Evolutionary conservation across 1,140 invertebrate genomes (phyloP).

Genomic region (Cotesia vestalis): DNA sequence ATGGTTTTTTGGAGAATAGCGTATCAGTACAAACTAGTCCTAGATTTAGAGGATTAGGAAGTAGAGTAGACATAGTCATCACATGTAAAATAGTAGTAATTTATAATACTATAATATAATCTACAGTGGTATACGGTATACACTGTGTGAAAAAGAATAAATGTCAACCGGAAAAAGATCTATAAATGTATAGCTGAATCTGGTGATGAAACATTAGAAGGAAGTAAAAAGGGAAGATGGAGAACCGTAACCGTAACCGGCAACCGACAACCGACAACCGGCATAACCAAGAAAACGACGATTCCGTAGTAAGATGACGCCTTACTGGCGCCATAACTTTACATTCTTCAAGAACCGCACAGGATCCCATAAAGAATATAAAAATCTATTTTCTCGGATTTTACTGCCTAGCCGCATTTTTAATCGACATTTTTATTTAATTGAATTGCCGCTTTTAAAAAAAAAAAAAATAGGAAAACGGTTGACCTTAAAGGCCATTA

Average conservation of each 20-base stretch:
- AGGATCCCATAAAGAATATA: slow-evolving; percentile 37
- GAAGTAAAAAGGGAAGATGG: slow-evolving; percentile 17
- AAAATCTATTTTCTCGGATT: slow-evolving; percentile 41
- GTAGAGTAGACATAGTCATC: too few relatives aligned
- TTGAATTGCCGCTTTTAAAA: too few relatives aligned
- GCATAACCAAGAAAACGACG: slow-evolving; percentile 51
- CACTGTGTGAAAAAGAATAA: slow-evolving; percentile 41
- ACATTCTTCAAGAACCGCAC: slow-evolving; percentile 35
- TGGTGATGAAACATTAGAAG: slow-evolving; percentile 7
- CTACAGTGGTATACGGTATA: slow-evolving; percentile 41
- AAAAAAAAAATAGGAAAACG: too few relatives aligned
- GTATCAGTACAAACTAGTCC: too few relatives aligned
- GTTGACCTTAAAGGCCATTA: too few relatives aligned
- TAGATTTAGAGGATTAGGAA: too few relatives aligned
- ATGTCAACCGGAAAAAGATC: slow-evolving; percentile 3
- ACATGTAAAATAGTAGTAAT: too few relatives aligned
- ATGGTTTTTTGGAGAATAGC: too few relatives aligned
- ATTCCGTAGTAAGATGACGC: slow-evolving; percentile 62
- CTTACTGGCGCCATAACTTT: slow-evolving; percentile 54
- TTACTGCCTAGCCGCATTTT: slow-evolving; percentile 3
- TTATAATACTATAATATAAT: not conserved
- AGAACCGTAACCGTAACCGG: not conserved
- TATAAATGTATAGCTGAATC: too few relatives aligned
- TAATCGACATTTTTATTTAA: too few relatives aligned
- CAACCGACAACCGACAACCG: not conserved